Base-by-base conservation (phyloP, 2,797 vertebrate species). In the Rhadinocentrus ornatus region DNA sequence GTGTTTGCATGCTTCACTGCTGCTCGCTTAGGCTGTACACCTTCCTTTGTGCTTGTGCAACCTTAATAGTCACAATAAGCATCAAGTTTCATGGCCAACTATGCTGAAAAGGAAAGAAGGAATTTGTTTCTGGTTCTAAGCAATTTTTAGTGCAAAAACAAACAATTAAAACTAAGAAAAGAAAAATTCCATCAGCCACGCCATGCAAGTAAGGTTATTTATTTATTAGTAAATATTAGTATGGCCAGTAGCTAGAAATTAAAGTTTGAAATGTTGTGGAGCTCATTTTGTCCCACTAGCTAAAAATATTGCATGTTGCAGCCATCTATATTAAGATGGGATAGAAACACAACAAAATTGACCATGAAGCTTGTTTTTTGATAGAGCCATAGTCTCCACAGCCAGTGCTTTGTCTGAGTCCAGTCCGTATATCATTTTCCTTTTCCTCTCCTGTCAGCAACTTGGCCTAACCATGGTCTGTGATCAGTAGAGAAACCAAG, bases 361-460 rank as follows among this genome's bases (percentile, higher is more conserved):
- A 71, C 77, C 26, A 22, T 63, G 68, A n/a, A 50, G 39, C 60
- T 70, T 46, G 7, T 69, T 78, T 84, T 78, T 73, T 72, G 67
- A 71, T 39, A 10, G 12, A 64, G 60, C 68, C 39, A 46, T 58
- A 37, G 26, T 37, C 50, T 85, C 71, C 62, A 62, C 61, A 66
- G 56, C 63, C 46, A 66, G 53, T 34, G 39, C 31, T 29, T 46
- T 67, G 50, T 66, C 75, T 62, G 61, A 69, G 55, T 72, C 76
- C 54, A n/a, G 35, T 55, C 58, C 63, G 57, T 84, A 64, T 75
- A 80, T 87, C 65, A 75, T 82, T 73, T 81, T 61, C 71, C 56
- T 81, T 76, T 66, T 80, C 76, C 69, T 80, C 65, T 73, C 69
- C 59, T 82, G 70, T 89, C 88, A 88, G 72, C 84, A 81, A 48